Evolutionary conservation across 2,797 vertebrate species (phyloP).

Genomic region (Rousettus madagascariensis): DNA sequence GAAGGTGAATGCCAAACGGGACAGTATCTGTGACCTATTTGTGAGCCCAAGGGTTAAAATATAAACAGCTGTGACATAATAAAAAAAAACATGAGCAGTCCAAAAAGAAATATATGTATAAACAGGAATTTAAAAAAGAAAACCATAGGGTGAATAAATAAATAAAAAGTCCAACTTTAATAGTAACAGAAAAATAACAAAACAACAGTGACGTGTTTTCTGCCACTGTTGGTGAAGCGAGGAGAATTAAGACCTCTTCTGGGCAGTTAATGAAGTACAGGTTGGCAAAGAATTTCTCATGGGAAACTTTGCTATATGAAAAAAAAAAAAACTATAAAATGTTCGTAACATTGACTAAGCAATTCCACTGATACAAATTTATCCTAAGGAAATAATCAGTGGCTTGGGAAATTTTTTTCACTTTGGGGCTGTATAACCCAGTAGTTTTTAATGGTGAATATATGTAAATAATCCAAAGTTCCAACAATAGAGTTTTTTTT

Average conservation of each 20-base stretch:
- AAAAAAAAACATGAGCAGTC: not conserved
- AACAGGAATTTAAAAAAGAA: not conserved
- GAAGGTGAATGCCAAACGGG: not conserved
- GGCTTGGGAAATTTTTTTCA: not conserved
- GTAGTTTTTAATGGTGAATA: not conserved
- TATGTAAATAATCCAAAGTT: constrained; percentile 4
- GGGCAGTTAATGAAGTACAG: not conserved
- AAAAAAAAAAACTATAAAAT: not conserved
- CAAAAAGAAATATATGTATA: not conserved
- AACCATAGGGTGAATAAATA: not conserved
- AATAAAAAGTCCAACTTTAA: not conserved
- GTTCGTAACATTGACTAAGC: not conserved
- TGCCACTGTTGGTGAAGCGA: not conserved
- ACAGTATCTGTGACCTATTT: not conserved
- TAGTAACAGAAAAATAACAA: not conserved
- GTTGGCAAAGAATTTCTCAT: constrained; percentile 7
- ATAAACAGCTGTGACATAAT: not conserved
- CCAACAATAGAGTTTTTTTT: not conserved
- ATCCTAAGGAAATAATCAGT: constrained; percentile 12
- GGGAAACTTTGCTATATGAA: not conserved
- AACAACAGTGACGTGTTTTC: not conserved
- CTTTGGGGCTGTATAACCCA: not conserved
- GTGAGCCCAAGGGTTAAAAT: not conserved
- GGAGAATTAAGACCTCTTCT: not conserved
- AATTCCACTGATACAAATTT: not conserved